Conservation (phyloP, 1,140 invertebrate species). For the Brachionus calyciflorus region DNA sequence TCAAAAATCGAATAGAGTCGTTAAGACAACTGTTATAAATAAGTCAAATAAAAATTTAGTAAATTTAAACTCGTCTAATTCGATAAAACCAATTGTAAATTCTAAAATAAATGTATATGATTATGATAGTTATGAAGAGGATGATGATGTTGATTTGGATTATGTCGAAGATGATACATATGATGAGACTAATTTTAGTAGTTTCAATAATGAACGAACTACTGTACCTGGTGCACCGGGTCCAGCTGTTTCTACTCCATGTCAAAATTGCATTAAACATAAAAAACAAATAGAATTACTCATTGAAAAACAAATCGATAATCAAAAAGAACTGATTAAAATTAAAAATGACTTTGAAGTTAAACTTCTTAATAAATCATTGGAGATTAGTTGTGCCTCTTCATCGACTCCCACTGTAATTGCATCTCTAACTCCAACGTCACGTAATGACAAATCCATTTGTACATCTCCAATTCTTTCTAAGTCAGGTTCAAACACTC, state of each 20-base stretch:
- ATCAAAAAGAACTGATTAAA: slow-evolving; percentile 41
- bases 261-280: slow-evolving; percentile 33
- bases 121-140: slow-evolving; percentile 11
- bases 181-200: neutral
- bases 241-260: slow-evolving; percentile 22
- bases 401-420: neutral
- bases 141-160: neutral
- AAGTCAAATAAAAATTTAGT: slow-evolving; percentile 20
- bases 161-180: slow-evolving; percentile 10
- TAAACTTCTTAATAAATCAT: slow-evolving; percentile 38
- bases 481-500: slow-evolving; percentile 34
- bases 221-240: slow-evolving; percentile 6
- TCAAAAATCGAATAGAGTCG: neutral
- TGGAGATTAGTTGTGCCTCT: slow-evolving; percentile 23
- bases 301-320: slow-evolving; percentile 40
- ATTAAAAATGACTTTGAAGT: slow-evolving; percentile 41
- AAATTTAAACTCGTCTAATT: slow-evolving; percentile 7
- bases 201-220: neutral
- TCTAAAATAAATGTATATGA: slow-evolving; percentile 11
- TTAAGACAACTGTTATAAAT: slow-evolving; percentile 10
- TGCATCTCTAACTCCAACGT: neutral
- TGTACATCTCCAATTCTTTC: slow-evolving; percentile 12
- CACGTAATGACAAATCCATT: slow-evolving; percentile 20
- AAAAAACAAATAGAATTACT: slow-evolving; percentile 45
- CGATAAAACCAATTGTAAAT: slow-evolving; percentile 4